Evolutionary conservation across 2,113 vertebrate genomes (phyloP).

Genomic region (Terrapene triunguis): DNA sequence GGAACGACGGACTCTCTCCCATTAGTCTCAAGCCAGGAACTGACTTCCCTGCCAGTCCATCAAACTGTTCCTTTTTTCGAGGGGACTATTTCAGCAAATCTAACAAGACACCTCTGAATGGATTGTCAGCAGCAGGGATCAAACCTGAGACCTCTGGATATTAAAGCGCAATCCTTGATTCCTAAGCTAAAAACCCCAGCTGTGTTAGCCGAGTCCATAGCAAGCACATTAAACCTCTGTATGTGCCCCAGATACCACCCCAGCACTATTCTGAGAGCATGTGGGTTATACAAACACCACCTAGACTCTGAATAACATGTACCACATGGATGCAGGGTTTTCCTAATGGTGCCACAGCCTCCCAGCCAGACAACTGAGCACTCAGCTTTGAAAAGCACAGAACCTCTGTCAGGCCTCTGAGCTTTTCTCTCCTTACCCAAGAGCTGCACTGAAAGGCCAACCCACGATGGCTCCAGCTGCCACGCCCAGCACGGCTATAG

Average conservation of each 20-base stretch:
- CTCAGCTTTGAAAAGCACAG: accelerated
- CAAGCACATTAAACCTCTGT: background rate
- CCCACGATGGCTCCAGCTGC: conserved; percentile 92
- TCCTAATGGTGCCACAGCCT: background rate
- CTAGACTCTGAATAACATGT: background rate
- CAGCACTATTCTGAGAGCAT: background rate
- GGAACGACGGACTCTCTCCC: too few species aligned
- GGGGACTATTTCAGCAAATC: background rate
- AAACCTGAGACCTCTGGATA: background rate
- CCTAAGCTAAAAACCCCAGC: background rate
- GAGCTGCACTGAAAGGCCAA: conserved; percentile 95
- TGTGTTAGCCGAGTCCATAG: background rate
- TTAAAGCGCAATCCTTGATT: background rate
- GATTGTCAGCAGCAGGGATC: background rate
- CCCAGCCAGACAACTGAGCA: accelerated
- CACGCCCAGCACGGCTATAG: conserved; percentile 90
- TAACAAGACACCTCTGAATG: background rate
- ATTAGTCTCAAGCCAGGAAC: background rate
- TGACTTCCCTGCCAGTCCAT: background rate
- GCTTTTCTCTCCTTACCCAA: conserved; percentile 86
- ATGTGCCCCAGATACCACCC: background rate
- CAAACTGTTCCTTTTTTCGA: background rate
- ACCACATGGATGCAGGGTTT: background rate
- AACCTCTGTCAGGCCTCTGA: background rate
- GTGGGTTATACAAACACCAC: background rate